phyloP scores from a whole-genome alignment of 2,888 invertebrate species.

The Theretra japonica region DNA sequence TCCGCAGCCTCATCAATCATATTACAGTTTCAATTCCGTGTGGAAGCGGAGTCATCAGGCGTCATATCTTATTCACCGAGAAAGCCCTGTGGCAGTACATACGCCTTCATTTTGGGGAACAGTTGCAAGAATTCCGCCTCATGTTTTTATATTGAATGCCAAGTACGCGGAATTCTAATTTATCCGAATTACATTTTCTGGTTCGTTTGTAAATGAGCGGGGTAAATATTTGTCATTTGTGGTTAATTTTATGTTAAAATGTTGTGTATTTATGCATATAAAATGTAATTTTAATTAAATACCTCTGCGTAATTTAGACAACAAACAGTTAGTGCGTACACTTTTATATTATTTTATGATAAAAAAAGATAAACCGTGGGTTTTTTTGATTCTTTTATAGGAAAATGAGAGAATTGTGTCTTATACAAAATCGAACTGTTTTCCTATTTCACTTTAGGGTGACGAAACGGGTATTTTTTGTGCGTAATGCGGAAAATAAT shows the following conservation, averaged over 20 bases:
- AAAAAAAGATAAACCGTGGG: too few relatives aligned
- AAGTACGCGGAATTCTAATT: background rate
- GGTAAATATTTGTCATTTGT: background rate
- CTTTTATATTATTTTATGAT: too few relatives aligned
- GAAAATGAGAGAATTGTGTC: too few relatives aligned
- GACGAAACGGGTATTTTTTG: too few relatives aligned
- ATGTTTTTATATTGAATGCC: conserved; percentile 19
- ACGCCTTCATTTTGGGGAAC: conserved; percentile 2
- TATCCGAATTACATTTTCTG: conserved; percentile 1
- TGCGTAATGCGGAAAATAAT: too few relatives aligned
- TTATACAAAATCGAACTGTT: too few relatives aligned
- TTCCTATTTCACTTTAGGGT: too few relatives aligned
- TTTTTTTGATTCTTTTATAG: too few relatives aligned
- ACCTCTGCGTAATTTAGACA: too few relatives aligned
- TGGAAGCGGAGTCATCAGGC: conserved; percentile 3
- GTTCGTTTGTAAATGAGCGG: background rate
- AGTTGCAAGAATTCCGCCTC: background rate
- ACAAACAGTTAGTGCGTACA: too few relatives aligned
- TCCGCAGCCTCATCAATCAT: conserved; percentile 17
- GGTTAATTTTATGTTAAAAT: background rate
- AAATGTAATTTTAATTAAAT: too few relatives aligned
- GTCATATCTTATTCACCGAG: conserved; percentile 19
- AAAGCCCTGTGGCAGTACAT: conserved; percentile 13
- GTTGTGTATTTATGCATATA: too few relatives aligned
- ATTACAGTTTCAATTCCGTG: background rate